Percentiles rank a stretch among this genome's conserved stretches.
These are phyloP conservation scores for Eumerus sabulonum DNA, from an alignment of 2,888 invertebrate species.

Conservation along the genomic window DNA sequence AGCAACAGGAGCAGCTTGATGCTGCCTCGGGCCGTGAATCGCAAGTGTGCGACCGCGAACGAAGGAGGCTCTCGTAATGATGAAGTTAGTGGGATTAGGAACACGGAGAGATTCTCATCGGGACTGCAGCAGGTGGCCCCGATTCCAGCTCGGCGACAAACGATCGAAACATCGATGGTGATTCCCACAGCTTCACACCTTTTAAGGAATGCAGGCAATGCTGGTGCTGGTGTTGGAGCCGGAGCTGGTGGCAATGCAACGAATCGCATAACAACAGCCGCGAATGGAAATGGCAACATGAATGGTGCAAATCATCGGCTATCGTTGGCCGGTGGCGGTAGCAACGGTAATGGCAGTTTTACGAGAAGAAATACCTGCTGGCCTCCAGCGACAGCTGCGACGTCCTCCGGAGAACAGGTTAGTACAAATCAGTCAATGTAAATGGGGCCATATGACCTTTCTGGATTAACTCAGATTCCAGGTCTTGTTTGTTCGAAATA, in stretches of 20 bases:
- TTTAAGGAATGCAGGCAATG: slow-evolving; percentile 63
- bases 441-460: too few species aligned
- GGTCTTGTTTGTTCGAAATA: too few species aligned
- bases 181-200: slow-evolving; percentile 67
- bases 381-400: slow-evolving; percentile 65
- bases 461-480: too few species aligned
- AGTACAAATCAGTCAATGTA: slow-evolving; percentile 68
- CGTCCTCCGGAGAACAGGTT: slow-evolving; percentile 72
- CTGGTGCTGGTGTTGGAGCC: too few species aligned
- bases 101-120: slow-evolving; percentile 72
- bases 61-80: slow-evolving; percentile 25
- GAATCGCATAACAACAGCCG: slow-evolving; percentile 53
- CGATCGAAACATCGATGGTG: slow-evolving; percentile 65
- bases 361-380: slow-evolving; percentile 64
- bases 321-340: slow-evolving; percentile 38
- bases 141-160: slow-evolving; percentile 71
- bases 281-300: slow-evolving; percentile 52
- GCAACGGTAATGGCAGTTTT: slow-evolving; percentile 41
- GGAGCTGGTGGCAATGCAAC: slow-evolving; percentile 16
- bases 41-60: slow-evolving; percentile 54
- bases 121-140: slow-evolving; percentile 76
- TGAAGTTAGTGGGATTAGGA: slow-evolving; percentile 27
- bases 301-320: slow-evolving; percentile 38
- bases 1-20: too few species aligned
- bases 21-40: slow-evolving; percentile 21